These are phyloP conservation scores for Pseudolaguvia tuberculata DNA, from an alignment of 2,113 vertebrate species.

Conservation along the genomic window DNA sequence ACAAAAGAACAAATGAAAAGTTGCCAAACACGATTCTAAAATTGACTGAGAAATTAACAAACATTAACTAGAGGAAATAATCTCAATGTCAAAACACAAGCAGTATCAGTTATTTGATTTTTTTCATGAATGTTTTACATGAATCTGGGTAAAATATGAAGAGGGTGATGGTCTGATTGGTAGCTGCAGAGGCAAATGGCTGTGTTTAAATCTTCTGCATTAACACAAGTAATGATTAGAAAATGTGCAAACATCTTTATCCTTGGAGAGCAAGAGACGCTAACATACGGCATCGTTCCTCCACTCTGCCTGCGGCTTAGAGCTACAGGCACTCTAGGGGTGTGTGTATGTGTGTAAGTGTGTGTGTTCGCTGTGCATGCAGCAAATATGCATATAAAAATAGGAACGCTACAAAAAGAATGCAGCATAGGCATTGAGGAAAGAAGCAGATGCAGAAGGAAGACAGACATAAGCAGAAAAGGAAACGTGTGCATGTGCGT, in stretches of 20 bases:
- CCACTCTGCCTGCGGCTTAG: background rate
- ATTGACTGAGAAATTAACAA: background rate
- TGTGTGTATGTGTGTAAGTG: background rate
- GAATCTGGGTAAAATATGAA: background rate
- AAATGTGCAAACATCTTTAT: conserved; percentile 32
- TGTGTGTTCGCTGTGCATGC: background rate
- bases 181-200: background rate
- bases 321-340: background rate
- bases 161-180: background rate
- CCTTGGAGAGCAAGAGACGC: background rate
- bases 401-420: conserved; percentile 12
- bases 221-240: conserved; percentile 37
- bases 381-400: conserved; percentile 27
- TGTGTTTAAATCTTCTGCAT: conserved; percentile 10
- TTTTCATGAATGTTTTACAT: no score
- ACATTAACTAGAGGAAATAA: background rate
- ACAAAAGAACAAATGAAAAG: background rate
- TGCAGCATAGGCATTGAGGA: conserved; percentile 11
- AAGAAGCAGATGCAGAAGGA: conserved; percentile 32
- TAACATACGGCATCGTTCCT: background rate
- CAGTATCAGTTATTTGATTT: background rate
- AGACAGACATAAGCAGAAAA: conserved; percentile 24
- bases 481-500: background rate
- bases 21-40: background rate
- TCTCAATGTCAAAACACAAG: background rate